phyloP scores from a whole-genome alignment of 2,113 vertebrate species.

The Pampusana beccarii region DNA sequence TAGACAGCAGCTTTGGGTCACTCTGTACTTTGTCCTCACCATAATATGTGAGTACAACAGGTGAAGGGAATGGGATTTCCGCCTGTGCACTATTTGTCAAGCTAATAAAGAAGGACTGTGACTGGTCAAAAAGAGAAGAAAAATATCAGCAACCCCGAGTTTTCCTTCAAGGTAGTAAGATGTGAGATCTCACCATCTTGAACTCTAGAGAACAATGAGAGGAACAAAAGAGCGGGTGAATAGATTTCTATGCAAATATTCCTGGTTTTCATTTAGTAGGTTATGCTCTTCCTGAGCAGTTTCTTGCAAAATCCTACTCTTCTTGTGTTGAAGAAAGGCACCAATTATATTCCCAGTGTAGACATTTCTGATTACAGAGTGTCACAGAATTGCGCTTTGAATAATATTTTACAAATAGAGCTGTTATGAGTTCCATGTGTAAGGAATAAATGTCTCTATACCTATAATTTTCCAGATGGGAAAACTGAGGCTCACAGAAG shows the following conservation, averaged over 20 bases:
- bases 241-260: not conserved
- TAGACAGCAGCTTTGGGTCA: not conserved
- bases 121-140: not conserved
- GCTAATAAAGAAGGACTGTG: not conserved
- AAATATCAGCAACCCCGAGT: not conserved
- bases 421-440: not conserved
- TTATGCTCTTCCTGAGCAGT: not conserved
- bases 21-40: not conserved
- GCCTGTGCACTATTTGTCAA: fast-evolving
- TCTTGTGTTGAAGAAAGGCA: not conserved
- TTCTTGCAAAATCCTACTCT: not conserved
- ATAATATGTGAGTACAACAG: not conserved
- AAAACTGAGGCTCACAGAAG: not conserved
- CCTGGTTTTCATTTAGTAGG: not conserved
- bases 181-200: not conserved
- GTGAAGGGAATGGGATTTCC: not conserved
- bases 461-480: not conserved
- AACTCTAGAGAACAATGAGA: not conserved
- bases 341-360: not conserved
- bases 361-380: not conserved
- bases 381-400: not conserved
- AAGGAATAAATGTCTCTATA: not conserved
- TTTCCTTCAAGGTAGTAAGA: not conserved
- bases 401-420: not conserved
- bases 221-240: not conserved